phyloP scores from a whole-genome alignment of 2,797 vertebrate genomes.

The Microctenopoma lineatum region DNA sequence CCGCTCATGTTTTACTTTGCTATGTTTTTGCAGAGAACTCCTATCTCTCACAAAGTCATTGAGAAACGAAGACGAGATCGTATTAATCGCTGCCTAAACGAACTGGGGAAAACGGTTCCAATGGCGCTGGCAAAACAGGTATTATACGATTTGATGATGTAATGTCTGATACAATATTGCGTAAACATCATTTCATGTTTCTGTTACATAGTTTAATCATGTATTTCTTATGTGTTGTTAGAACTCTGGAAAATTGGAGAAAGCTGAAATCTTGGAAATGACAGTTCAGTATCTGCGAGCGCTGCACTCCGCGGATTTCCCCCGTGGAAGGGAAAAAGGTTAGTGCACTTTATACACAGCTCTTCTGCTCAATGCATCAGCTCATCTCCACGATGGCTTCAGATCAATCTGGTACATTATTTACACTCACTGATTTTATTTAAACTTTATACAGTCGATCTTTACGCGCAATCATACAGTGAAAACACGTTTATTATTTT shows the following conservation, averaged over 20 bases:
- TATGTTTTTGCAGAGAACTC: slow-evolving; percentile 85
- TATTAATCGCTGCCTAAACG: slow-evolving; percentile 94
- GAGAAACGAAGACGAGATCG: slow-evolving; percentile 94
- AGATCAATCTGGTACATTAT: neutral
- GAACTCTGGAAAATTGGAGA: slow-evolving; percentile 98
- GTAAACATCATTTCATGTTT: too few relatives aligned
- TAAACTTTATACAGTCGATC: neutral
- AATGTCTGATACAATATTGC: too few relatives aligned
- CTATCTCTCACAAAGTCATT: slow-evolving; percentile 96
- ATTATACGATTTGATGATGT: slow-evolving; percentile 20
- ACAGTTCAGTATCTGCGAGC: slow-evolving; percentile 97
- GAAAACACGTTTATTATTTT: neutral
- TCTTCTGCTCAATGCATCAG: slow-evolving; percentile 32
- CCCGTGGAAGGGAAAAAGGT: slow-evolving; percentile 96
- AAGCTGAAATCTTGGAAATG: slow-evolving; percentile 99
- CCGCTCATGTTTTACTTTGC: slow-evolving; percentile 14
- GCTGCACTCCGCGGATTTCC: slow-evolving; percentile 94
- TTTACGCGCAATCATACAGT: slow-evolving; percentile 20
- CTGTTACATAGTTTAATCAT: neutral
- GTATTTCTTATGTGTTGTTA: slow-evolving; percentile 54
- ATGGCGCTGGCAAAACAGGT: slow-evolving; percentile 98
- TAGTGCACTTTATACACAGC: slow-evolving; percentile 30
- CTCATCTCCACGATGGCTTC: too few relatives aligned
- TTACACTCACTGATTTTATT: neutral
- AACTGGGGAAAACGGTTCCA: slow-evolving; percentile 93